Evolutionary conservation across 2,113 vertebrate genomes (phyloP).

Genomic region (Eurypyga helias): DNA sequence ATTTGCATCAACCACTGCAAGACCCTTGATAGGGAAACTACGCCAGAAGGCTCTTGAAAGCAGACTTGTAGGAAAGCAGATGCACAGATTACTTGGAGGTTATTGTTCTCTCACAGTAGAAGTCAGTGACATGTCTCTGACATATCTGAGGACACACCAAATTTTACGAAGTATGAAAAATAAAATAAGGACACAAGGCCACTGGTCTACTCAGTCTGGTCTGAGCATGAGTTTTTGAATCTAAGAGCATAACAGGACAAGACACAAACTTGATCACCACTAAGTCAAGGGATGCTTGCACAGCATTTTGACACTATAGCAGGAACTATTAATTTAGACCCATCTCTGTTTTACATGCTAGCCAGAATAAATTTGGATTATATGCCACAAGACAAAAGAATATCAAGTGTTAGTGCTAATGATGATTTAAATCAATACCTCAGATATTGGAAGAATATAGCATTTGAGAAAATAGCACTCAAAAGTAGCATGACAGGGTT

Average conservation of each 20-base stretch:
- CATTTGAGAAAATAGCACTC: not conserved
- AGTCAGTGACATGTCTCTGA: not conserved
- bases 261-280: not conserved
- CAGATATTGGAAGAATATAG: not conserved
- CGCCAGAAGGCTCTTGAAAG: not conserved
- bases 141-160: not conserved
- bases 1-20: not conserved
- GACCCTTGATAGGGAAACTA: not conserved
- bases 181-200: not conserved
- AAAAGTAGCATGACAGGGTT: not conserved
- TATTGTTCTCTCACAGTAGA: not conserved
- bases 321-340: not conserved
- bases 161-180: not conserved
- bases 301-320: not conserved
- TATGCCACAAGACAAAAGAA: not conserved
- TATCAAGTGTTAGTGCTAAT: not conserved
- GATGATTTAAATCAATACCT: not conserved
- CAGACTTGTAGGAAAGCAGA: not conserved
- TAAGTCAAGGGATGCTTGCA: not conserved
- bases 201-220: not conserved
- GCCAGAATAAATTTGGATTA: not conserved
- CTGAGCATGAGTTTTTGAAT: not conserved
- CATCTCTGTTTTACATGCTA: not conserved
- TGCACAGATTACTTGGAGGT: not conserved
- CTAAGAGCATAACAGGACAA: not conserved